phyloP scores from a whole-genome alignment of 2,113 vertebrate genomes.

The Eclectus roratus region DNA sequence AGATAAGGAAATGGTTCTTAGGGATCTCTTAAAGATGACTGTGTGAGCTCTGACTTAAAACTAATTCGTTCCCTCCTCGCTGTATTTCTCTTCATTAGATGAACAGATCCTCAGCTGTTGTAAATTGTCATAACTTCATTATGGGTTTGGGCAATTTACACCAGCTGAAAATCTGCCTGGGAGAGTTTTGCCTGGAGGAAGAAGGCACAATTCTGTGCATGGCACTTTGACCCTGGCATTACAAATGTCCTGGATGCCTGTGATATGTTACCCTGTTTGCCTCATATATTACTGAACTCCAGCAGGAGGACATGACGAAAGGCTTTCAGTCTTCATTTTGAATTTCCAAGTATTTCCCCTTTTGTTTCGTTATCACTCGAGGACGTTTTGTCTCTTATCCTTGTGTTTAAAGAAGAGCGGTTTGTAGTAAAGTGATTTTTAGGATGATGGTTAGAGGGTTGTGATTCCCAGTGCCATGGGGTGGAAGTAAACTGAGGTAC shows the following conservation, averaged over 20 bases:
- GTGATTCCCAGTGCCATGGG: not conserved
- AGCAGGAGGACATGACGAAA: not conserved
- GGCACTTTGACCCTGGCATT: constrained; percentile 12
- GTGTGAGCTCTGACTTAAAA: not conserved
- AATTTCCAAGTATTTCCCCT: not conserved
- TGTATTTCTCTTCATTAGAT: constrained; percentile 6
- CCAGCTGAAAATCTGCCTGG: constrained; percentile 13
- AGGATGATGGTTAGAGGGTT: not conserved
- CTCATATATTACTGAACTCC: not conserved
- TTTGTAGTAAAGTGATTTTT: not conserved
- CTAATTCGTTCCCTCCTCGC: not conserved
- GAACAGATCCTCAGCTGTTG: constrained; percentile 32
- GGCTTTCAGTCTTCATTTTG: not conserved
- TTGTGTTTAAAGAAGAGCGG: not conserved
- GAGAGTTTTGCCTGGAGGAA: not conserved
- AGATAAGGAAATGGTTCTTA: not conserved
- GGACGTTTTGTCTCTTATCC: not conserved
- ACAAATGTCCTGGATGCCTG: not conserved
- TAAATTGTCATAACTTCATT: constrained; percentile 24
- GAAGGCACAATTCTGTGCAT: not conserved
- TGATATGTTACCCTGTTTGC: not conserved
- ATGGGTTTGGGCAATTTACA: constrained; percentile 7
- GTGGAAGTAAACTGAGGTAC: not conserved
- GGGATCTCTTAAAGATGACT: not conserved
- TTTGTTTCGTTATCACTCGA: not conserved